These are phyloP conservation scores for Hafferia zeledoni DNA, from an alignment of 2,797 vertebrate species.

Conservation along the genomic window DNA sequence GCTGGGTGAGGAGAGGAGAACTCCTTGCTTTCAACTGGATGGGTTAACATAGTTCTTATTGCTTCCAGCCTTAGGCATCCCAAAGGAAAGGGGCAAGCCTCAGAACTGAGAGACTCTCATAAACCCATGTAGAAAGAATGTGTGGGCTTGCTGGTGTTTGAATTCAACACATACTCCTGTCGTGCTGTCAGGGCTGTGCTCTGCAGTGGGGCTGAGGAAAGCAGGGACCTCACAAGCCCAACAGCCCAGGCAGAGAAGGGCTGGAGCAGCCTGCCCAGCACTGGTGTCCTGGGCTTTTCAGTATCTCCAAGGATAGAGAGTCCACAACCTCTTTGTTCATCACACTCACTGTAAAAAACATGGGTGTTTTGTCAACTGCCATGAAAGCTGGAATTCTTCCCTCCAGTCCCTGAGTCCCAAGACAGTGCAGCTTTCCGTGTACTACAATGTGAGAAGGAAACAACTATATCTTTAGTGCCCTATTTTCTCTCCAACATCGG, in stretches of 20 bases:
- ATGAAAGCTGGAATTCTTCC: not conserved
- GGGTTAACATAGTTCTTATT: not conserved
- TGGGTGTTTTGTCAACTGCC: rapidly evolving
- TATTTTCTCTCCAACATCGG: not conserved
- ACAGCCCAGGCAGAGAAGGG: not conserved
- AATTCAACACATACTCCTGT: rapidly evolving
- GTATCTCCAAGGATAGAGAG: not conserved
- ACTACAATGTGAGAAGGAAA: not conserved
- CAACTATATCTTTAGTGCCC: rapidly evolving
- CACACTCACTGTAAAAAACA: not conserved
- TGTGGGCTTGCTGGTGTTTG: not conserved
- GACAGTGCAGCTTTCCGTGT: not conserved
- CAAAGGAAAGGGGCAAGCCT: not conserved
- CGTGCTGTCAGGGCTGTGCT: not conserved
- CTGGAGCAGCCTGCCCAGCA: not conserved
- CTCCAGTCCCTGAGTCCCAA: not conserved
- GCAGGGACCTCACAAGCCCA: not conserved
- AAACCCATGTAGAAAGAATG: rapidly evolving
- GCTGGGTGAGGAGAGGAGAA: not conserved
- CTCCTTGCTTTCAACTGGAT: not conserved
- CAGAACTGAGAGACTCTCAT: not conserved
- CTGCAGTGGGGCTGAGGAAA: not conserved
- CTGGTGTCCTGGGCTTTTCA: not conserved
- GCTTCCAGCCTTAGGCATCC: not conserved
- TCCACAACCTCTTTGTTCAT: not conserved